Evolutionary conservation across 2,888 invertebrate species (phyloP), one percentile per base, ranked within the genome.

Genomic region (Drosophila anceps): DNA sequence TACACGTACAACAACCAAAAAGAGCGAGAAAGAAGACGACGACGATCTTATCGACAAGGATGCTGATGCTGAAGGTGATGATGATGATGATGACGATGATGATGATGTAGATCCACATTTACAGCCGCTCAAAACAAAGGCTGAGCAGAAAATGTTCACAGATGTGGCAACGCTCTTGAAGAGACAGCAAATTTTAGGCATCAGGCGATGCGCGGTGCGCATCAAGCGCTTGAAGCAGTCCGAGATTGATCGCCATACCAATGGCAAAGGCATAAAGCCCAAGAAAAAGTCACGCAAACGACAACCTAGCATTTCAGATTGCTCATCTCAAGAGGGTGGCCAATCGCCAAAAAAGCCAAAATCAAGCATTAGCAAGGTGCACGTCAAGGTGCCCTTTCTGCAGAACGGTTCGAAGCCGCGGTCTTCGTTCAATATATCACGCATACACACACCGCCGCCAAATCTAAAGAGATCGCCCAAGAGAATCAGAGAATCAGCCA

Each of bases 101-200:
- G 71, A 70, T n/a, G 50, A 55, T 6, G 62, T 39, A n/a, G 41
- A 44, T 0, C 20, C 12, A 31, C 58, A 53, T 29, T 27, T 35
- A 15, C 46, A 24, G 12, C 72, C 77, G 10, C 71, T 72, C 7
- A 90, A 90, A 35, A 90, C 90, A 9, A 86, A 86, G 71, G 90
- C 76, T 0, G 59, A 88, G 29, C 83, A 90, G 31, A 90, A 86
- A 62, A 83, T 85, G 77, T 86, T 88, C 53, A 51, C 29, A 13
- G 81, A 82, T 20, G 20, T 58, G 24, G 50, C 53, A 33, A 7
- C 48, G 12, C 18, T 10, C 0, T 15, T 10, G 4, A 50, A 44
- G n/a, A 20, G 41, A 5, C 15, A 39, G 54, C 5, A 9, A 24
- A 24, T 27, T 13, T 27, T 15, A 7, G n/a, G 10, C 3, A n/a